Evolutionary conservation across 1,140 invertebrate species (phyloP).

Genomic region (Mercenaria mercenaria): DNA sequence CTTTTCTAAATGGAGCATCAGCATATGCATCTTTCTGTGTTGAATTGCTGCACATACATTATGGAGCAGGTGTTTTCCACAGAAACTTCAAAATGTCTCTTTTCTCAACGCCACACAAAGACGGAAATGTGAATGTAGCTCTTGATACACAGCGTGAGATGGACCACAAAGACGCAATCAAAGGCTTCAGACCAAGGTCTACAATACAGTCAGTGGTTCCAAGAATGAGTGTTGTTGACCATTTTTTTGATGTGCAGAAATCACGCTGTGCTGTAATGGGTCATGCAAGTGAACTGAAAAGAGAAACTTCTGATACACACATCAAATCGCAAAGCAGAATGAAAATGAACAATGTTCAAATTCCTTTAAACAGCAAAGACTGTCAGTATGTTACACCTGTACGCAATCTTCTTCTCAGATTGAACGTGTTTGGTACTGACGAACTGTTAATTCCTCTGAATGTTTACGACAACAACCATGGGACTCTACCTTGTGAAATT

Average conservation of each 20-base stretch:
- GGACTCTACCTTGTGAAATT: background rate
- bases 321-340: background rate
- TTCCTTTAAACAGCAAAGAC: background rate
- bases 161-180: slow-evolving; percentile 51
- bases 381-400: background rate
- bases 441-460: background rate
- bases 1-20: slow-evolving; percentile 42
- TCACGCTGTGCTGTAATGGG: background rate
- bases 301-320: background rate
- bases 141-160: slow-evolving; percentile 47
- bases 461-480: slow-evolving; percentile 2
- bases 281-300: too few relatives aligned
- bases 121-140: slow-evolving; percentile 19
- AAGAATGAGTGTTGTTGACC: slow-evolving; percentile 25
- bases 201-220: slow-evolving; percentile 21
- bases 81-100: background rate
- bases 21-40: slow-evolving; percentile 36
- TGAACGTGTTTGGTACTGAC: background rate
- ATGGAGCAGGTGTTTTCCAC: background rate
- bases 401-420: background rate
- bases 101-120: slow-evolving; percentile 23
- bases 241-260: background rate
- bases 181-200: slow-evolving; percentile 21
- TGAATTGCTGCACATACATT: background rate
- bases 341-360: background rate